Conservation (phyloP, 1,140 invertebrate species). For the Hyposmocoma kahamanoa region DNA sequence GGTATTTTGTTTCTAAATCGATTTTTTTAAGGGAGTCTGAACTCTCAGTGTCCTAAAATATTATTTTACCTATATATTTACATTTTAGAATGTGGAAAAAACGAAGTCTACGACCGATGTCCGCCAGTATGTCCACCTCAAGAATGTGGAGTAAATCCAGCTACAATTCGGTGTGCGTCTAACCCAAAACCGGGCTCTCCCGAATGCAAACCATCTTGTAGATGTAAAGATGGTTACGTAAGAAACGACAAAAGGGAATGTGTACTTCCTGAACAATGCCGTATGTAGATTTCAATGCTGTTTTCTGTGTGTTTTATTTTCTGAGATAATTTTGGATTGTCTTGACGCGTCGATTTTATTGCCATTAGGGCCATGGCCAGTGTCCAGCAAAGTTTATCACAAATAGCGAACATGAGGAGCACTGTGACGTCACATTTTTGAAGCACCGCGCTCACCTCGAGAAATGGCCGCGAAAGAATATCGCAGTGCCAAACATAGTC, state of each 20-base stretch:
- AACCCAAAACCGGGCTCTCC: slow-evolving; percentile 28
- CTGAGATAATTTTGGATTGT: too few relatives aligned
- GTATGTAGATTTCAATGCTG: too few relatives aligned
- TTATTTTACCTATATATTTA: neutral
- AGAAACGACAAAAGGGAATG: slow-evolving; percentile 15
- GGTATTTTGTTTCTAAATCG: neutral
- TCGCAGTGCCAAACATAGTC: too few relatives aligned
- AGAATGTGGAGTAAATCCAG: neutral
- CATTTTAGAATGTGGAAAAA: neutral
- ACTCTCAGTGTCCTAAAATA: neutral
- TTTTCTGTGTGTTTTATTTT: too few relatives aligned
- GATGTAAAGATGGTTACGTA: slow-evolving; percentile 26
- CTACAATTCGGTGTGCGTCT: slow-evolving; percentile 10
- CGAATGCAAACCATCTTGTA: slow-evolving; percentile 30
- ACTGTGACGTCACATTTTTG: too few relatives aligned
- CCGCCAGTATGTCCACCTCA: neutral
- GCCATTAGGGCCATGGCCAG: too few relatives aligned
- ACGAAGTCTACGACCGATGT: neutral
- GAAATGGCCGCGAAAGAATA: too few relatives aligned
- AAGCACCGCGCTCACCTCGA: too few relatives aligned
- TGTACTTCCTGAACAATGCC: too few relatives aligned
- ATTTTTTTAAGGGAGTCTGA: neutral
- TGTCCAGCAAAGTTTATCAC: too few relatives aligned
- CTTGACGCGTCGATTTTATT: too few relatives aligned
- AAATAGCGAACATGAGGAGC: too few relatives aligned